Conservation (phyloP, 1,140 invertebrate species). For the Scaptomyza graminum region DNA sequence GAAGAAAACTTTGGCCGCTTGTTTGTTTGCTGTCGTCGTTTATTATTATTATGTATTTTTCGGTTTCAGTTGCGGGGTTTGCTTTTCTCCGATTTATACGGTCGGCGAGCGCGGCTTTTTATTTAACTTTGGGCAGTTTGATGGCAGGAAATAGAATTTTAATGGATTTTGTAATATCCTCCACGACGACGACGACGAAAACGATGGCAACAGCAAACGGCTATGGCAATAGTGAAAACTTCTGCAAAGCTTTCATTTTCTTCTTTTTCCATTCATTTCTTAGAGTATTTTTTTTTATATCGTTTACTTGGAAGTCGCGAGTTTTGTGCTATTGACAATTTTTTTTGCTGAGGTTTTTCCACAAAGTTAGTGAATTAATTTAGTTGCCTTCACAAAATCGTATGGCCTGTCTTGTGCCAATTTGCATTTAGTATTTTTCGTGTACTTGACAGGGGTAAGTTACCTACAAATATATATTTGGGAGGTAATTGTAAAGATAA, state of each 20-base stretch:
- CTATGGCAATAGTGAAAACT: slow-evolving; percentile 39
- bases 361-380: slow-evolving; percentile 60
- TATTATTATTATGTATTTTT: slow-evolving; percentile 78
- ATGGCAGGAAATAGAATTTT: slow-evolving; percentile 82
- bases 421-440: slow-evolving; percentile 47
- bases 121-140: slow-evolving; percentile 82
- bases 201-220: slow-evolving; percentile 24
- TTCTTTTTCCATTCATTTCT: slow-evolving; percentile 24
- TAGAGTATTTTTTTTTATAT: slow-evolving; percentile 38
- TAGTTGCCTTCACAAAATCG: slow-evolving; percentile 31
- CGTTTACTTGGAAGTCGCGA: slow-evolving; percentile 27
- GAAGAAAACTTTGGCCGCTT: slow-evolving; percentile 67
- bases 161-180: slow-evolving; percentile 81
- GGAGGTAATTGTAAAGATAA: no score
- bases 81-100: slow-evolving; percentile 38
- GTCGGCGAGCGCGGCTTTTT: slow-evolving; percentile 60
- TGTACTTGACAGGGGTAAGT: slow-evolving; percentile 1
- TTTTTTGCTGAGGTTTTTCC: slow-evolving; percentile 30
- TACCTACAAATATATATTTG: slow-evolving; percentile 11
- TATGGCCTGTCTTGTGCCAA: neutral
- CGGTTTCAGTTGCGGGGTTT: slow-evolving; percentile 37
- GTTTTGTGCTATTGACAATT: slow-evolving; percentile 40
- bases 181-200: slow-evolving; percentile 21
- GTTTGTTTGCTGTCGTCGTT: slow-evolving; percentile 72
- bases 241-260: slow-evolving; percentile 42